These are phyloP conservation scores for Matsumyia berberina DNA, from an alignment of 2,888 invertebrate species.

Conservation along the genomic window DNA sequence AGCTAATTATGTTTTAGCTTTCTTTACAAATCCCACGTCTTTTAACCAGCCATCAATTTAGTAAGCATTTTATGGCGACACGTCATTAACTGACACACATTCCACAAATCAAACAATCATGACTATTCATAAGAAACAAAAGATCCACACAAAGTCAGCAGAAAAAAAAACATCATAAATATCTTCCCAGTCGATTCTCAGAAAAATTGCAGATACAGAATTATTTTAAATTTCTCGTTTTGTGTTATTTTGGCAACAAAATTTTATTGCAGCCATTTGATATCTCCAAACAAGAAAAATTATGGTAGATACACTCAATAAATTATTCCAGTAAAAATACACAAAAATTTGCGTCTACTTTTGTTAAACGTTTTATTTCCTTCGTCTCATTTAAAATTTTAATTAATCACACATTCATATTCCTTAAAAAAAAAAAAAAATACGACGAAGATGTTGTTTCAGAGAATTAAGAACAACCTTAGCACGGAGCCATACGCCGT, in stretches of 20 bases:
- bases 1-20: background rate
- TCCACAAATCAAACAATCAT: constrained; percentile 51
- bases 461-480: constrained; percentile 30
- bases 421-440: constrained; percentile 23
- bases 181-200: constrained; percentile 49
- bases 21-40: constrained; percentile 5
- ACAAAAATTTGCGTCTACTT: constrained; percentile 11
- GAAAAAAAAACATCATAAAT: constrained; percentile 26
- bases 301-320: constrained; percentile 68
- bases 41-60: constrained; percentile 39
- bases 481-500: background rate
- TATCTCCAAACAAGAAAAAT: constrained; percentile 62
- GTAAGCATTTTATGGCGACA: constrained; percentile 47
- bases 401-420: constrained; percentile 66
- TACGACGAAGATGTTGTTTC: constrained; percentile 14
- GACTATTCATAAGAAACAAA: constrained; percentile 56
- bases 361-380: constrained; percentile 71
- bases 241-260: constrained; percentile 54
- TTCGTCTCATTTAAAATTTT: constrained; percentile 64
- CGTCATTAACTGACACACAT: constrained; percentile 57
- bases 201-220: constrained; percentile 45
- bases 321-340: constrained; percentile 63
- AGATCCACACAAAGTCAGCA: background rate
- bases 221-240: constrained; percentile 29
- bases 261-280: constrained; percentile 63